Evolutionary conservation across 2,113 vertebrate species (phyloP).

Genomic region (Myiozetetes cayanensis): DNA sequence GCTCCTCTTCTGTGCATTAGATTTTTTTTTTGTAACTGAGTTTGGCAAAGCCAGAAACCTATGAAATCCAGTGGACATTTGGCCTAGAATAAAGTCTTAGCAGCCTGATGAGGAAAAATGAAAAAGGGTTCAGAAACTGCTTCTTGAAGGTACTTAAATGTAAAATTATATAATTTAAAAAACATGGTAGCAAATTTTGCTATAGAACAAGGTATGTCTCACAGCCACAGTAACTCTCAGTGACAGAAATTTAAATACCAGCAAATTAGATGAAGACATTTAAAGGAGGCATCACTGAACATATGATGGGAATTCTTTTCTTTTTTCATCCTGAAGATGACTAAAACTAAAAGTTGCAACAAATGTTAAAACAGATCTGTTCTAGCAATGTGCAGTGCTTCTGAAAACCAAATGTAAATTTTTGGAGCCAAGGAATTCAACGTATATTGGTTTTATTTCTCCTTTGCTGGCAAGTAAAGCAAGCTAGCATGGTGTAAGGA

Average conservation of each 20-base stretch:
- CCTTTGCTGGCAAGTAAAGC: neutral
- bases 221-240: neutral
- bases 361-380: neutral
- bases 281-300: neutral
- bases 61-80: neutral
- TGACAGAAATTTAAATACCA: neutral
- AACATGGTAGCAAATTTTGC: neutral
- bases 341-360: neutral
- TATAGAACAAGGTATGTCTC: neutral
- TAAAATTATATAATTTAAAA: neutral
- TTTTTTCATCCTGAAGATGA: neutral
- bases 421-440: neutral
- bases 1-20: accelerated
- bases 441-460: neutral
- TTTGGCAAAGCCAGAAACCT: neutral
- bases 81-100: neutral
- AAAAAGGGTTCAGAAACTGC: neutral
- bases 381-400: neutral
- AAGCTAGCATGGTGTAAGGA: neutral
- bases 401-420: neutral
- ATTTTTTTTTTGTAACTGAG: neutral
- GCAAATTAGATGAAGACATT: neutral
- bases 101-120: neutral
- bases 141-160: neutral
- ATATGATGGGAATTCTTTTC: neutral